Conservation (phyloP, 2,888 invertebrate species). For the Synanthedon vespiformis region DNA sequence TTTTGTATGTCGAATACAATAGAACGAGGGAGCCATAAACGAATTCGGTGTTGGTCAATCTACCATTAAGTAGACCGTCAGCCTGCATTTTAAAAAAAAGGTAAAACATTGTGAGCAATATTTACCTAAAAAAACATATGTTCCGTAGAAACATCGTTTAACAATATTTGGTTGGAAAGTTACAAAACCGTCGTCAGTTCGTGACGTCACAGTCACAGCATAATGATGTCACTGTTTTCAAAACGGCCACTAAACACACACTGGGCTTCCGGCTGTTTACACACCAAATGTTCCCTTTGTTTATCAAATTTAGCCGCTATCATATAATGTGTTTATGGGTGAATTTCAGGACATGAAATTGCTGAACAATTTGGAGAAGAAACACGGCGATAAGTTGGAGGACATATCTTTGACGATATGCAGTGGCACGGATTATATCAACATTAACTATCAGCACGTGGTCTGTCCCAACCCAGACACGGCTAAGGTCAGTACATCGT, state of each 20-base stretch:
- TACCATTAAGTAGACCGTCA: too few relatives aligned
- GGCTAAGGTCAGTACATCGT: slow-evolving; percentile 80
- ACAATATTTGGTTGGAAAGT: too few relatives aligned
- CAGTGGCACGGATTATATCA: slow-evolving; percentile 98
- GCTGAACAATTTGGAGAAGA: slow-evolving; percentile 78
- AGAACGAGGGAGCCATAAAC: too few relatives aligned
- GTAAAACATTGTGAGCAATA: too few relatives aligned
- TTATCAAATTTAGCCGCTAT: not conserved
- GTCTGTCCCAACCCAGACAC: slow-evolving; percentile 93
- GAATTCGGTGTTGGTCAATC: too few relatives aligned
- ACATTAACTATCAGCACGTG: slow-evolving; percentile 97
- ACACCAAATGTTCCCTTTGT: not conserved
- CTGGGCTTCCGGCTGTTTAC: not conserved
- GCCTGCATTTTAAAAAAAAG: too few relatives aligned
- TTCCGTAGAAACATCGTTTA: too few relatives aligned
- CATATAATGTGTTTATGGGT: not conserved
- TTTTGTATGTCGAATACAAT: too few relatives aligned
- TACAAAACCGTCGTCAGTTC: too few relatives aligned
- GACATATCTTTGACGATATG: slow-evolving; percentile 96
- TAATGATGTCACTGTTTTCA: not conserved
- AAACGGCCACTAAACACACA: not conserved
- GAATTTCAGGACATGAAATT: slow-evolving; percentile 82
- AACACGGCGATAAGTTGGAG: slow-evolving; percentile 86
- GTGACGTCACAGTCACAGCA: not conserved
- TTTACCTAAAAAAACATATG: too few relatives aligned